phyloP scores from a whole-genome alignment of 1,140 invertebrate species.

The Platyura marginata region DNA sequence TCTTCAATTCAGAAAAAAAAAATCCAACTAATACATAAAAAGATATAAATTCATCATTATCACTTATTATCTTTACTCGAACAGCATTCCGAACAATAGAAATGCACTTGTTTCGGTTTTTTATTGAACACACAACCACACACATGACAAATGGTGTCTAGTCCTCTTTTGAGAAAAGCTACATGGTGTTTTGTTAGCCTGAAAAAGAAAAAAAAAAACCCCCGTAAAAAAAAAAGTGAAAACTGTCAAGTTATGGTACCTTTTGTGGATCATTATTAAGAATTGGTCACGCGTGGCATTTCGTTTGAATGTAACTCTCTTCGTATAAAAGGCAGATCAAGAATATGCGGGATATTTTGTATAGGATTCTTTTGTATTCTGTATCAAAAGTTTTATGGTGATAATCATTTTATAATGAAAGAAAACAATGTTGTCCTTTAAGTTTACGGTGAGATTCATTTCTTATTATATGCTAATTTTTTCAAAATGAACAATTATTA shows the following conservation, averaged over 20 bases:
- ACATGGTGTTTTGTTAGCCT: background rate
- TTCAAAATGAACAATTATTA: no score
- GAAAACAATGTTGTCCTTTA: no score
- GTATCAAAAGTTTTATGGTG: no score
- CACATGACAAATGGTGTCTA: background rate
- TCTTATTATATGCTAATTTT: no score
- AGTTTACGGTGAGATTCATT: no score
- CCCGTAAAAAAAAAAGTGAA: no score
- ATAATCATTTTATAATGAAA: no score
- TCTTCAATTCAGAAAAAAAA: background rate
- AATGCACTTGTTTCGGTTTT: background rate
- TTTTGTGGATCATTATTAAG: background rate
- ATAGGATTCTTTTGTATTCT: no score
- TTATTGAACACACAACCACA: background rate
- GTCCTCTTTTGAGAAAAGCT: background rate
- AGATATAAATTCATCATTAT: background rate
- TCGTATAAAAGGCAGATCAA: no score
- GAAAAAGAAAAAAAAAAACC: background rate
- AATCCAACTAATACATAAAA: background rate
- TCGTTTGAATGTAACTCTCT: no score
- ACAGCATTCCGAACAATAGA: background rate
- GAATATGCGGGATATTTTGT: no score
- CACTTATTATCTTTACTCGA: background rate
- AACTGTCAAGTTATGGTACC: no score
- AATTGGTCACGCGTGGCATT: background rate